Evolutionary conservation across 2,797 vertebrate genomes (phyloP).

Genomic region (Lagocephalus sceleratus): DNA sequence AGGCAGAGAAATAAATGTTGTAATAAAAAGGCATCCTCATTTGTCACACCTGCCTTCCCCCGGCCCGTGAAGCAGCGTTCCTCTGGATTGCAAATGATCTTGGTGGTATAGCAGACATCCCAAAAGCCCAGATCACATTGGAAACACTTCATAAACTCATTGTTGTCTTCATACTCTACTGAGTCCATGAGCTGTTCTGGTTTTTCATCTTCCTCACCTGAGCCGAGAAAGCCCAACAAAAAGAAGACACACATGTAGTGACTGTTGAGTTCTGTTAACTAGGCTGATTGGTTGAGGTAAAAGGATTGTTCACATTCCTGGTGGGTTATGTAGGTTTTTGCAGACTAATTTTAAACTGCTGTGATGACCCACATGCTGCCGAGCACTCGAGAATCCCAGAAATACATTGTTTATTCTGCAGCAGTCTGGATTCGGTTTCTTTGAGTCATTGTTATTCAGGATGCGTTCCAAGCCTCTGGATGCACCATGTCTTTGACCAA

Average conservation of each 20-base stretch:
- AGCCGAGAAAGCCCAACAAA: conserved; percentile 7
- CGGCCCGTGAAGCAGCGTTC: conserved; percentile 69
- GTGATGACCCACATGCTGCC: conserved; percentile 39
- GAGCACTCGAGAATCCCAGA: conserved; percentile 30
- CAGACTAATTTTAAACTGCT: conserved; percentile 19
- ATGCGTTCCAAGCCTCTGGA: conserved; percentile 27
- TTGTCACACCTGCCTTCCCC: conserved; percentile 64
- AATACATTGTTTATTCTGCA: conserved; percentile 56
- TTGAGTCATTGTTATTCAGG: conserved; percentile 36
- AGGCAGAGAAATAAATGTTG: neutral
- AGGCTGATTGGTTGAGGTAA: conserved; percentile 2
- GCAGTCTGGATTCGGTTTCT: conserved; percentile 58
- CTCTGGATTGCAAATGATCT: conserved; percentile 57
- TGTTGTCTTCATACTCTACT: conserved; percentile 15
- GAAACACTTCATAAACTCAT: conserved; percentile 61
- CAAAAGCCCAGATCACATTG: conserved; percentile 73
- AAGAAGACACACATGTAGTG: neutral
- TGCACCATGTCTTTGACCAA: conserved; percentile 34
- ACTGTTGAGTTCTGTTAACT: too few species aligned
- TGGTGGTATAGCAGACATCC: conserved; percentile 67
- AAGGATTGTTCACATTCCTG: conserved; percentile 22
- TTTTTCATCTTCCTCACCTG: conserved; percentile 56
- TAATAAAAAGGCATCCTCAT: neutral
- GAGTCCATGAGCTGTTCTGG: conserved; percentile 30
- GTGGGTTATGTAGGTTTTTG: conserved; percentile 24